Evolutionary conservation across 1,140 invertebrate genomes (phyloP), one percentile per base, ranked within the genome.

Genomic region (Diachasmimorpha longicaudata): DNA sequence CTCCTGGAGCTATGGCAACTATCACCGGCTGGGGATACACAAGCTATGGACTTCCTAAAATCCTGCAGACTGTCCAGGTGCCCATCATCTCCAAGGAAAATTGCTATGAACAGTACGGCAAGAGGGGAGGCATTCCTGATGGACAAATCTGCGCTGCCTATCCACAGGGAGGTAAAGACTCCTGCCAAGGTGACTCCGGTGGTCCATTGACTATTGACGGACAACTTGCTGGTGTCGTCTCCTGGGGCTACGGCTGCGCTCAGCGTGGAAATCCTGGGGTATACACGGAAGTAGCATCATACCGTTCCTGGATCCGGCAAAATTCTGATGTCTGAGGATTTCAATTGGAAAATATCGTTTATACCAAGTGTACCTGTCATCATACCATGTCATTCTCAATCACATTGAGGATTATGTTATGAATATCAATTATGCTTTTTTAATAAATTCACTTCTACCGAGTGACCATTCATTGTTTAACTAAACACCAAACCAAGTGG

Each of bases 181-280:
- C 90, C 3, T 92, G 91, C 81, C 89, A 91, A 74, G 25, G 87
- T 4, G 88, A 89, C 68, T 89, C 87, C 0, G 89, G 89, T 69
- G 88, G 89, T n/a, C 89, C 89, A 0, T 72, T 89, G 16, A 76
- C 79, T 16, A 46, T 82, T 9, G 77, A 86, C 46, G 80, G 84
- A 23, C 81, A 79, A 16, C 79, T 88, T 0, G 85, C 85, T 73
- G 92, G 92, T 42, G 87, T 93, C 11, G 90, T 92, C 6, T 92
- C 91, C 9, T 92, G 90, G 89, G 89, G 89, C n/a, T 90, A 90
- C 23, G 86, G 89, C 39, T 93, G 92, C 80, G 92, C 87, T 0
- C 67, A 78, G n/a, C 77, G 84, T 0, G 80, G 84, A 4, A 88
- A 86, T 76, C 90, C 91, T 0, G 90, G 90, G 0, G 90, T 91